Evolutionary conservation across 2,113 vertebrate genomes (phyloP).

Genomic region (Rhea pennata): DNA sequence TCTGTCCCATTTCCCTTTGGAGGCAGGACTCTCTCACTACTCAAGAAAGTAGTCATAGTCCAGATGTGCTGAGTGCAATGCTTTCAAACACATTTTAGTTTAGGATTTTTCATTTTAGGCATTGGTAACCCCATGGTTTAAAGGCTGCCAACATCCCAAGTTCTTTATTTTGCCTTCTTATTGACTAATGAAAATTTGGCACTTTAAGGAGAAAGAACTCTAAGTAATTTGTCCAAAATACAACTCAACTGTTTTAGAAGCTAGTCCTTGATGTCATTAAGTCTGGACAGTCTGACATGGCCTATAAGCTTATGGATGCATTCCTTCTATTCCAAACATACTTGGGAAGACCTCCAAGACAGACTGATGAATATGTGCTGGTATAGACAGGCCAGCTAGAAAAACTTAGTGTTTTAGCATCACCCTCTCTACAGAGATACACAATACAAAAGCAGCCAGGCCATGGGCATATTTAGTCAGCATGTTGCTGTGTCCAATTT

Average conservation of each 20-base stretch:
- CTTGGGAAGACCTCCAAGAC: neutral
- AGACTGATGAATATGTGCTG: neutral
- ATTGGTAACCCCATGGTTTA: neutral
- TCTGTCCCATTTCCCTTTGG: too few species aligned
- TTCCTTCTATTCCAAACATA: neutral
- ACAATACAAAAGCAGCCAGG: neutral
- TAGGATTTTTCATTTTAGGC: neutral
- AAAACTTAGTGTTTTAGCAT: neutral
- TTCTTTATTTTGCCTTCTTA: neutral
- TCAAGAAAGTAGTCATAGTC: neutral
- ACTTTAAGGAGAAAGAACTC: neutral
- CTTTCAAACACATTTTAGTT: neutral
- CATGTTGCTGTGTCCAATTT: neutral
- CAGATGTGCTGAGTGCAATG: neutral
- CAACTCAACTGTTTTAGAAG: neutral
- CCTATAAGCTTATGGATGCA: fast-evolving
- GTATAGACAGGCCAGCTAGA: neutral
- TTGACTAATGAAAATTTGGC: neutral
- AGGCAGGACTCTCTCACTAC: neutral
- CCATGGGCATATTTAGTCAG: neutral
- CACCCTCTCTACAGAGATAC: neutral
- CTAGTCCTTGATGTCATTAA: neutral
- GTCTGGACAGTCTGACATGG: neutral
- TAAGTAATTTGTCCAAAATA: neutral
- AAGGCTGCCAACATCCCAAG: neutral